Conservation (phyloP, 35 echinoderm and acorn worm species). For the Anneissia japonica region DNA sequence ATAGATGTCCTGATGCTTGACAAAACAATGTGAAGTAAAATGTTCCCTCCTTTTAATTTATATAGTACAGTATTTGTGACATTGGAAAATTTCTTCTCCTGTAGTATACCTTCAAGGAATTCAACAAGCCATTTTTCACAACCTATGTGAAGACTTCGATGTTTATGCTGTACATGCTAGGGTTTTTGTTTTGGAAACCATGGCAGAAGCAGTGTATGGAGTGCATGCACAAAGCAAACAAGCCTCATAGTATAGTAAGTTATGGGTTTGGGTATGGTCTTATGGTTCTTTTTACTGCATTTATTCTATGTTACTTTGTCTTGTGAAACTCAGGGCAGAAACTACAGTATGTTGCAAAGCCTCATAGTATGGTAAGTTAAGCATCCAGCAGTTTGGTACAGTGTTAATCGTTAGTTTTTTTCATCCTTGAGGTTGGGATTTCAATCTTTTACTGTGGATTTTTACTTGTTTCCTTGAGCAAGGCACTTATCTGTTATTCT, state of each 20-base stretch:
- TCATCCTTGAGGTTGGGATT: no score
- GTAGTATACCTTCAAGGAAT: constrained; percentile 84
- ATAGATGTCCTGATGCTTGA: not conserved
- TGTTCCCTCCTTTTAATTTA: not conserved
- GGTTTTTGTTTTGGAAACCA: constrained; percentile 94
- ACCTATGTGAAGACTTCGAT: constrained; percentile 95
- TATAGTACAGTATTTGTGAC: not conserved
- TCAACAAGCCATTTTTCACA: constrained; percentile 92
- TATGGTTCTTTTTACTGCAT: no score
- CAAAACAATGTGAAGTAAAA: not conserved
- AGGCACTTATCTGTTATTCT: no score
- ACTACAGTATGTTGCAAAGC: no score
- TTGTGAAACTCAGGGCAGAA: no score
- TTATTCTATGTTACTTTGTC: no score
- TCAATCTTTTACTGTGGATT: no score
- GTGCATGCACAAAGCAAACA: constrained; percentile 43
- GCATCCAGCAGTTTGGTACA: no score
- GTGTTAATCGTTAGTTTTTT: no score
- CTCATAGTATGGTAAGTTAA: no score
- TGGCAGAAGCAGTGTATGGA: constrained; percentile 85
- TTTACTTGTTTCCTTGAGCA: no score
- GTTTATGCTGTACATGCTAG: constrained; percentile 96
- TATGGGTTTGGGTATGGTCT: no score
- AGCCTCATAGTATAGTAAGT: constrained; percentile 73
- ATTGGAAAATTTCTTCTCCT: not conserved